Conservation (phyloP, 2,888 invertebrate species). For the Cotesia congregata region DNA sequence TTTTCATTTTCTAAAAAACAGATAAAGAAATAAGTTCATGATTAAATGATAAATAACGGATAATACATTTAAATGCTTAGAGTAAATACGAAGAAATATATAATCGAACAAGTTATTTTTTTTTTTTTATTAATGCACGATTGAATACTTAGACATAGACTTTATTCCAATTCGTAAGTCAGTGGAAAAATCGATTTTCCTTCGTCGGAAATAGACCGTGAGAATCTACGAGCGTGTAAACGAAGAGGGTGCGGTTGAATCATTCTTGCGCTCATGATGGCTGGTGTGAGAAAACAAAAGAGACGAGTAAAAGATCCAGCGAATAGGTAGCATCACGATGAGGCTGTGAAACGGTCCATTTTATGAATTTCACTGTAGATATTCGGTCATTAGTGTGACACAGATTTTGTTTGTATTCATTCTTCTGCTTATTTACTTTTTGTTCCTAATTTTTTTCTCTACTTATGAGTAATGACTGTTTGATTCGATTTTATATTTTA, state of each 20-base stretch:
- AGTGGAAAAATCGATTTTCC: slow-evolving; percentile 31
- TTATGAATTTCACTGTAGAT: slow-evolving; percentile 24
- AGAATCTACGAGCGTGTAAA: slow-evolving; percentile 32
- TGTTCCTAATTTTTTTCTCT: neutral
- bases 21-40: too few relatives aligned
- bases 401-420: slow-evolving; percentile 24
- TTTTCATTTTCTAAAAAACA: too few relatives aligned
- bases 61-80: neutral
- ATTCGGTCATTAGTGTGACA: slow-evolving; percentile 31
- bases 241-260: slow-evolving; percentile 25
- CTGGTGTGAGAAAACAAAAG: slow-evolving; percentile 16
- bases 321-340: slow-evolving; percentile 16
- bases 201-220: slow-evolving; percentile 30
- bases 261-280: slow-evolving; percentile 22
- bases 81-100: slow-evolving; percentile 3
- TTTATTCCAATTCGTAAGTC: slow-evolving; percentile 31
- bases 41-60: neutral
- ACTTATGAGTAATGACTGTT: neutral
- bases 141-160: slow-evolving; percentile 22
- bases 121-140: slow-evolving; percentile 11
- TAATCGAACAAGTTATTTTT: neutral
- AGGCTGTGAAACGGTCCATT: slow-evolving; percentile 28
- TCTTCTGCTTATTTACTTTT: neutral
- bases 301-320: slow-evolving; percentile 15
- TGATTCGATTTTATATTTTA: neutral